A percentile compares a stretch with the other conserved stretches of the same genome.
Conservation (phyloP, 2,797 vertebrate species). For the Thunnus albacares region DNA sequence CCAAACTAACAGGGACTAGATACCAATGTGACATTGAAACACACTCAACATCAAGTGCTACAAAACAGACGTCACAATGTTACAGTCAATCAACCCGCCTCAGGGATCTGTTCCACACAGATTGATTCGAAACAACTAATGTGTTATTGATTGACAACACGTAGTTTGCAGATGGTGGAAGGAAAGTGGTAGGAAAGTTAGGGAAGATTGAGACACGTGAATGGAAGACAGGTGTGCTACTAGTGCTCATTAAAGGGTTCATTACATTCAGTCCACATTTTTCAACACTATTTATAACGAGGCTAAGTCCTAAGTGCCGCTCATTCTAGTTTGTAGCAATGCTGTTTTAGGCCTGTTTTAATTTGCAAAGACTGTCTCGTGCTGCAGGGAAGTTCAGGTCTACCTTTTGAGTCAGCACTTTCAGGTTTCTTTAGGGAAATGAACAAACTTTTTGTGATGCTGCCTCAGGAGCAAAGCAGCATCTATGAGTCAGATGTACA, state of each 20-base stretch:
- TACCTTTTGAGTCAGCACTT: conserved; percentile 41
- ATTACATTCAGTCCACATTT: conserved; percentile 48
- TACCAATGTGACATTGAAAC: conserved; percentile 51
- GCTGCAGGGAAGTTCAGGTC: conserved; percentile 13
- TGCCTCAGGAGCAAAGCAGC: background rate
- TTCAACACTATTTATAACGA: conserved; percentile 41
- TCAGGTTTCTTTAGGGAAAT: conserved; percentile 30
- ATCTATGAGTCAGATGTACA: conserved; percentile 13
- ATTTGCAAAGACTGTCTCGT: conserved; percentile 21
- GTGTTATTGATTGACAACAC: conserved; percentile 40
- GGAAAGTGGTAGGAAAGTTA: conserved; percentile 26
- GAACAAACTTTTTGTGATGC: conserved; percentile 9
- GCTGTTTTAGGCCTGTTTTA: conserved; percentile 41
- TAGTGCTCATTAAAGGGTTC: conserved; percentile 9
- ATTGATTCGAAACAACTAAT: conserved; percentile 47
- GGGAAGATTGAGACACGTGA: conserved; percentile 43
- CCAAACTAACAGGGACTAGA: background rate
- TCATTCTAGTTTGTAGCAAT: conserved; percentile 33
- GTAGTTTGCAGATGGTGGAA: background rate
- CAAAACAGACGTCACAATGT: conserved; percentile 49
- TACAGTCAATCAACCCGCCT: conserved; percentile 43
- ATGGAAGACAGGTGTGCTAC: background rate
- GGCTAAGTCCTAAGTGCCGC: conserved; percentile 14
- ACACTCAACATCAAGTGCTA: conserved; percentile 2
- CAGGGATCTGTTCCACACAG: conserved; percentile 28